Base-by-base conservation (phyloP, 2,113 vertebrate species). In the Microtus ochrogaster region DNA sequence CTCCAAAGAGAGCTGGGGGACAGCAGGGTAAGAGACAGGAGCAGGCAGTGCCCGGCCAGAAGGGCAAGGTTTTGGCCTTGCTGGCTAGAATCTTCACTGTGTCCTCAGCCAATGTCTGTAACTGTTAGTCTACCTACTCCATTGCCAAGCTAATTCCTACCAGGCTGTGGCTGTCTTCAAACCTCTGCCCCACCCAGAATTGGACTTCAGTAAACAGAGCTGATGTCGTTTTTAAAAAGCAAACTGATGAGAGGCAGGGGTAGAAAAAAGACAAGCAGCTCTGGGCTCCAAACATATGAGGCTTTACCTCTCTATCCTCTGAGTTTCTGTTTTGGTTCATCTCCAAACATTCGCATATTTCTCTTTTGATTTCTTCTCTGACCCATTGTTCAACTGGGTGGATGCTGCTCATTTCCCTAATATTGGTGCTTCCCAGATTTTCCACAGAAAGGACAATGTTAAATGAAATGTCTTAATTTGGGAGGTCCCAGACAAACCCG, bases 391-490 rank as follows among this genome's bases (percentile, higher is more conserved):
- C 90, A 90, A 73, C 89, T 73, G 91, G 74, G 65, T 66, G 6
- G 5, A 16, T 73, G 26, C 41, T 66, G 17, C 95, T 79, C 68
- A 77, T 33, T 74, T 92, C 79, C 58, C 78, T 8, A 28, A 30
- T 89, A 90, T 79, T 49, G 92, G 79, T 66, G 13, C 61, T 65
- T 96, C 81, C 79, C 47, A 96, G 39, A 92, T 90, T 95, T 92
- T 90, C 72, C 66, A 74, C 0, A 96, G 65, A 95, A 95, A 70
- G 58, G n/a, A 72, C 47, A 70, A 65, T 49, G 24, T 70, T 87
- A 79, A 83, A 7, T 58, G 55, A 58, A 87, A 7, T 63, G 44
- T 21, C 28, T 94, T 52, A 21, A 22, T 78, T 68, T 95, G 89
- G 61, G 82, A 94, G 47, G 47, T 22, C 52, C 65, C 47, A 77